Base-by-base conservation (phyloP, 2,797 vertebrate genomes). In the Aldrovandia affinis region DNA sequence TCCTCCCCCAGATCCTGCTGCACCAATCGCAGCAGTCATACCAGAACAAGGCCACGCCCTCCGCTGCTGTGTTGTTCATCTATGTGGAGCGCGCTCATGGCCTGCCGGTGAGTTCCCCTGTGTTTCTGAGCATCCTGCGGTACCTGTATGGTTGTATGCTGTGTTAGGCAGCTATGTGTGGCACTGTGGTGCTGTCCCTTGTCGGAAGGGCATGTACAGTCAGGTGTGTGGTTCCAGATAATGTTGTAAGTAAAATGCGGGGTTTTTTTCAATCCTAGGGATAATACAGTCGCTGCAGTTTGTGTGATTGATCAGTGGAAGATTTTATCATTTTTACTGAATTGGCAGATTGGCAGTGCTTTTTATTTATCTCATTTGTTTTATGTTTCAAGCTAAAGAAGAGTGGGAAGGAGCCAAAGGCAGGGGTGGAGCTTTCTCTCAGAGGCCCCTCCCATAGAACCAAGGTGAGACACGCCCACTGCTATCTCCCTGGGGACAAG, bases 401-500 rank as follows among this genome's bases (percentile, higher is more conserved):
- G 90, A 97, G 96, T 39, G 95, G 95, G 82, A 97, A 98, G 88
- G 94, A 95, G 2, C 97, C 97, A 81, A 96, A 95, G 88, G 92
- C 97, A 59, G 96, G 95, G 4, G 94, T 93, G 52, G 96, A 95
- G 82, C 85, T 98, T 70, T 88, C 90, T 0, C 92, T 98, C 28
- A 91, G 94, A 83, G 86, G 94, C 28, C 81, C 78, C 22, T 93
- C 95, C 47, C 91, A 91, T 81, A 98, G 95, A 93, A 98, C 96
- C 18, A 98, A 97, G 89, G 98, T 98, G 84, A 92, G 92, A 83
- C 14, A 8, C 1, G 7, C 68, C 65, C 44, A 30, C n/a, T 1
- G n/a, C 82, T 77, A 15, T 52, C 0, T 84, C 61, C 77, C 47
- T 55, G 50, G 70, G 25, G 39, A 75, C 39, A 28, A n/a, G 39